Percentiles rank a stretch among this genome's conserved stretches.
These are phyloP conservation scores for Genyomyrus donnyi DNA, from an alignment of 2,113 vertebrate genomes.

Conservation along the genomic window DNA sequence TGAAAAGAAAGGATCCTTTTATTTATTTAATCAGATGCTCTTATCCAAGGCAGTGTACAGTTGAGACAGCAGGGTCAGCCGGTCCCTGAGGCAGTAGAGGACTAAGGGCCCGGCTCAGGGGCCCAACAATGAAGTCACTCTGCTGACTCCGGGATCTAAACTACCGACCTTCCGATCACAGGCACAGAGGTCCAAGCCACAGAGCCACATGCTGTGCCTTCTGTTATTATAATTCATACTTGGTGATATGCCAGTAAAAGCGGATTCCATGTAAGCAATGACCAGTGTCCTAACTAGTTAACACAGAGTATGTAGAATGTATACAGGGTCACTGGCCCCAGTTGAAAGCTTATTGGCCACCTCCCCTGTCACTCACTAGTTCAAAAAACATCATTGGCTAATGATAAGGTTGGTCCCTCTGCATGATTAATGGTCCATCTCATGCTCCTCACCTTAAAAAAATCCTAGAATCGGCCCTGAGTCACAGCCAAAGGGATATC, in stretches of 20 bases:
- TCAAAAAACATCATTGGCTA: background rate
- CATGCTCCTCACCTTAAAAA: background rate
- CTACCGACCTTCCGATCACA: background rate
- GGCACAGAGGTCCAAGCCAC: background rate
- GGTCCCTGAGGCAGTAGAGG: background rate
- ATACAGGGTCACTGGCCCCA: background rate
- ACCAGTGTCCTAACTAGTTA: background rate
- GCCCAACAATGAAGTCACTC: background rate
- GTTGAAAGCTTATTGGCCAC: background rate
- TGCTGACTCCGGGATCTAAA: background rate
- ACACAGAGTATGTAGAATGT: background rate
- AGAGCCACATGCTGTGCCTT: background rate
- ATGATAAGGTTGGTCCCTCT: background rate
- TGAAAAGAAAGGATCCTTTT: background rate
- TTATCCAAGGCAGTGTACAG: background rate
- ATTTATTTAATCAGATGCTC: background rate
- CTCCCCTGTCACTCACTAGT: background rate
- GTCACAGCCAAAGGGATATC: background rate
- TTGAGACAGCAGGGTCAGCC: background rate
- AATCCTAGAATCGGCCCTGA: background rate
- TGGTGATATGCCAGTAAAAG: background rate
- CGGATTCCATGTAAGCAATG: background rate
- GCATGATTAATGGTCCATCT: background rate
- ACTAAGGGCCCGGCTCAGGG: background rate
- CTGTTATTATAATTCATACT: background rate